Base-by-base conservation (phyloP, 2,797 vertebrate genomes). In the Melopsittacus undulatus region DNA sequence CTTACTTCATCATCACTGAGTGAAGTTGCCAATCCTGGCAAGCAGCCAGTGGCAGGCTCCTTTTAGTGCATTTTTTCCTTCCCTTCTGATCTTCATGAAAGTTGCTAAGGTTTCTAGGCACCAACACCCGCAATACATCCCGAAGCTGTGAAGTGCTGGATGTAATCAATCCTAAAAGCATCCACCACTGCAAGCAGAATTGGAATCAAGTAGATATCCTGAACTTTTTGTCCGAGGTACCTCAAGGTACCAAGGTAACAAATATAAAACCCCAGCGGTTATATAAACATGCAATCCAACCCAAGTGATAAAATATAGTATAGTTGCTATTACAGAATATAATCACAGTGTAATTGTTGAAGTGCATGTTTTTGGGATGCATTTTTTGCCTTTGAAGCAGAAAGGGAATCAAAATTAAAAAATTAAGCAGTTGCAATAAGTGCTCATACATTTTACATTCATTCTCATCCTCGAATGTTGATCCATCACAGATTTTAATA, bases 331-430 rank as follows among this genome's bases (percentile, higher is more conserved):
- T 88, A 83, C 52, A 94, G 94, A 95, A 93, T 59, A 83, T 5
- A 90, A 92, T 87, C 72, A 36, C 67, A 76, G 24, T 30, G 19
- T 5, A 2, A 89, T 56, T 2, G 4, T 56, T 88, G 92, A 85
- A 24, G 83, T 88, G 30, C 5, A 8, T 51, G 27, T 1, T 83
- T 95, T 48, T 11, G 59, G 21, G 72, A 80, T 13, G 79, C 18
- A 18, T 42, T 96, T 80, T 73, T 51, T 87, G 19, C 49, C 30
- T 87, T 91, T 91, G 92, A 95, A 96, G 61, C 67, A 75, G 70
- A 76, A 57, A 86, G 10, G n/a, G 52, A 81, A 63, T 62, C 45
- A 56, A 34, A 69, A 66, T 13, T 74, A 59, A 83, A 85, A 89
- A 67, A 59, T 9, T 34, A 63, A 89, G 63, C 34, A 78, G 22